Conservation (phyloP, 1,140 invertebrate genomes). For the Thaumatotibia leucotreta region DNA sequence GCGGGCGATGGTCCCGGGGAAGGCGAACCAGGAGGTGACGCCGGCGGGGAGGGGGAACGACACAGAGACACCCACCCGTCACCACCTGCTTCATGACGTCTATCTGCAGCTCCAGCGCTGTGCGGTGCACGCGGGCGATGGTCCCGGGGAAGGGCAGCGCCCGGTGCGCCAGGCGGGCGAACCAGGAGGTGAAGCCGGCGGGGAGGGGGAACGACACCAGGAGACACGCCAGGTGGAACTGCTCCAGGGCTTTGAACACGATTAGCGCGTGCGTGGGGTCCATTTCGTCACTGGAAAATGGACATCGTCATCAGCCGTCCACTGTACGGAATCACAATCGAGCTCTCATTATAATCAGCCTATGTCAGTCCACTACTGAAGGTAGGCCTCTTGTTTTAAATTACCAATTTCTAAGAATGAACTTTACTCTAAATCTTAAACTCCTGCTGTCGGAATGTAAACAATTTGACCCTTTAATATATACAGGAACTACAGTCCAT, state of each 20-base stretch:
- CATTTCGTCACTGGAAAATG: conserved; percentile 82
- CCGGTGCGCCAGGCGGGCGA: conserved; percentile 89
- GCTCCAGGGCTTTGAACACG: conserved; percentile 84
- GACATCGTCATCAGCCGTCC: conserved; percentile 14
- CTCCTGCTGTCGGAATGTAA: no score
- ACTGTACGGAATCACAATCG: no score
- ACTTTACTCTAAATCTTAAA: no score
- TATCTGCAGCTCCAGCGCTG: conserved; percentile 90
- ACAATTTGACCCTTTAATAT: no score
- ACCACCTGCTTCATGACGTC: conserved; percentile 91
- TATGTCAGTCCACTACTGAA: no score
- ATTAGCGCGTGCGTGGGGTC: conserved; percentile 80
- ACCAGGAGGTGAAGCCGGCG: conserved; percentile 91
- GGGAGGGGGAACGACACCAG: conserved; percentile 89
- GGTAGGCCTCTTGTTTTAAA: no score
- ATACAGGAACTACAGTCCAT: no score
- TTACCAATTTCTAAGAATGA: no score
- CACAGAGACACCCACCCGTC: conserved; percentile 77
- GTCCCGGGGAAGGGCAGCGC: conserved; percentile 86
- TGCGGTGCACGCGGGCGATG: conserved; percentile 86
- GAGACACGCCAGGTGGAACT: conserved; percentile 86
- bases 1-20: no score
- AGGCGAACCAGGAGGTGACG: no score
- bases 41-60: no score
- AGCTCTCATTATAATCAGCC: no score